Evolutionary conservation across 2,888 invertebrate species (phyloP).

Genomic region (Andrena dorsata): DNA sequence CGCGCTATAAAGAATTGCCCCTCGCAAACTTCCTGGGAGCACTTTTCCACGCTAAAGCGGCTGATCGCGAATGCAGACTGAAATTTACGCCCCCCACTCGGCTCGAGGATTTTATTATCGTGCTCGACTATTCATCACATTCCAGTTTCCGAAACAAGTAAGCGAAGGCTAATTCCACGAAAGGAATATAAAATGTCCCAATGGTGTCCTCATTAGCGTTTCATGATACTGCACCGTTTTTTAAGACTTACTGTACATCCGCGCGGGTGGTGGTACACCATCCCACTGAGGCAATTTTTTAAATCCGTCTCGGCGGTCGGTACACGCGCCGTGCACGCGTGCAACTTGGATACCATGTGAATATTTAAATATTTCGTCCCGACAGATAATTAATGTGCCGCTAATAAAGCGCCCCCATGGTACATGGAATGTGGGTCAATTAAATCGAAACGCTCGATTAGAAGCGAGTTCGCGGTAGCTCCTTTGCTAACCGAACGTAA

Average conservation of each 20-base stretch:
- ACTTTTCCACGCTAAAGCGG: constrained; percentile 27
- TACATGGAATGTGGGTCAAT: constrained; percentile 48
- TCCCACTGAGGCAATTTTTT: constrained; percentile 64
- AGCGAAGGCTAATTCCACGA: constrained; percentile 70
- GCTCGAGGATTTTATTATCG: constrained; percentile 66
- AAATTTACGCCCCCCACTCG: constrained; percentile 35
- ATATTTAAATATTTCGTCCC: constrained; percentile 67
- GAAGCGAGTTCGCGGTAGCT: neutral
- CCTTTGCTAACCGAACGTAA: constrained; percentile 20
- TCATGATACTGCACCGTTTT: constrained; percentile 72
- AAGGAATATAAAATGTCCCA: constrained; percentile 74
- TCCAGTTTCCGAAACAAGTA: constrained; percentile 60
- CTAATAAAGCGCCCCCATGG: constrained; percentile 54
- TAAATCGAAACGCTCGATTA: constrained; percentile 43
- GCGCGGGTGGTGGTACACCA: constrained; percentile 55
- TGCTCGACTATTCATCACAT: constrained; percentile 56
- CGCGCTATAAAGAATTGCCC: neutral
- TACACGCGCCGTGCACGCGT: constrained; percentile 30
- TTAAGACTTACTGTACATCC: constrained; percentile 63
- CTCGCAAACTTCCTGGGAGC: constrained; percentile 1
- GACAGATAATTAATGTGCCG: constrained; percentile 63
- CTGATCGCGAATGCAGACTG: constrained; percentile 26
- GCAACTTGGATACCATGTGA: constrained; percentile 40
- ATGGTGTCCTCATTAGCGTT: constrained; percentile 72
- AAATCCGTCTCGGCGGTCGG: constrained; percentile 57